Base-by-base conservation (phyloP, 2,797 vertebrate species). In the Bucorvus abyssinicus region DNA sequence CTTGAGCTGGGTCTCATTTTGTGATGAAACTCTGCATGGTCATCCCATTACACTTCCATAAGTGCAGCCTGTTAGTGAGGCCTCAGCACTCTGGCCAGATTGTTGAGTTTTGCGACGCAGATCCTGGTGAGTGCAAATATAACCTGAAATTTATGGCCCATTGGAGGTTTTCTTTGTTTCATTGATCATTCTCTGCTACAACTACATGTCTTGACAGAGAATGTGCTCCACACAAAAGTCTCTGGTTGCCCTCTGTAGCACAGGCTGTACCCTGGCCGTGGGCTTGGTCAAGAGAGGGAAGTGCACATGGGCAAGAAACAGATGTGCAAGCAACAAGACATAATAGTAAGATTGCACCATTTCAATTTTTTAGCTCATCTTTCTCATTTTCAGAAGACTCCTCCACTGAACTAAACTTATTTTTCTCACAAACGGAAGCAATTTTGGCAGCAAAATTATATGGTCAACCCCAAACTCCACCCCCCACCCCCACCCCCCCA, bases 311-410 rank as follows among this genome's bases (percentile, higher is more conserved):
- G 6, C 19, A 64, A 90, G 15, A 8, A 88, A 50, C 10, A 60
- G 32, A 60, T 7, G 4, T 42, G 26, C 12, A 85, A 79, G 36
- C 12, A 64, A 34, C 13, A 59, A 56, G 16, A 36, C 2, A 0
- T n/a, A 15, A 45, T 8, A 5, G 3, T 53, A 69, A 57, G 6
- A 49, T 2, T 0, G 0, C 88, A 7, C 9, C 8, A 45, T 45
- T 80, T 57, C 5, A 59, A 40, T 24, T 2, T 69, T 86, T 80
- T 74, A 12, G 13, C 22, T 7, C 61, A 32, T 27, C 8, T 76
- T 83, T 76, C 4, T 47, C 52, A 2, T 73, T 88, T 87, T 73
- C 50, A 40, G 36, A 64, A 88, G 77, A 50, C 29, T 47, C 5
- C 7, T 53, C 76, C n/a, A 15, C 32, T n/a, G 30, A 76, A 64